Conservation (phyloP, 2,113 vertebrate species). For the Helogale parvula region DNA sequence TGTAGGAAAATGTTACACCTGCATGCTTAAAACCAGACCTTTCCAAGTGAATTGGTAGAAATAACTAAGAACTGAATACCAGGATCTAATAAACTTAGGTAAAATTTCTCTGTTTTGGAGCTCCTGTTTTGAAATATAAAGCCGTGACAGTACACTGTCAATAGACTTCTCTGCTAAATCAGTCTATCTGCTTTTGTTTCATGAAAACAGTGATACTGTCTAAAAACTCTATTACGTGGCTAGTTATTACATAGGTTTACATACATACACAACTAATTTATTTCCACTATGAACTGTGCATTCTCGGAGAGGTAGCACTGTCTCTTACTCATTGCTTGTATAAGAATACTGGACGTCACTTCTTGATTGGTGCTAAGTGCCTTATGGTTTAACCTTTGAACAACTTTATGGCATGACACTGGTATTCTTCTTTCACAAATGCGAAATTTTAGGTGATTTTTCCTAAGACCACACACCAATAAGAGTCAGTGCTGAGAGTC, state of each 20-base stretch:
- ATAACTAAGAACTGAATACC: conserved; percentile 1
- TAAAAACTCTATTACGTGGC: background rate
- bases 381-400: background rate
- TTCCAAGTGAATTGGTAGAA: background rate
- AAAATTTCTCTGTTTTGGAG: background rate
- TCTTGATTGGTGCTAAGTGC: background rate
- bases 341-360: background rate
- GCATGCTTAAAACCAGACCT: background rate
- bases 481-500: background rate
- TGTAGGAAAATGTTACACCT: background rate
- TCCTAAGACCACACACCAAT: background rate
- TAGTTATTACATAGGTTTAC: background rate
- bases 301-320: background rate
- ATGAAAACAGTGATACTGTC: background rate
- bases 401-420: background rate
- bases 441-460: conserved; percentile 7
- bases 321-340: background rate
- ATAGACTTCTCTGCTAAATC: background rate
- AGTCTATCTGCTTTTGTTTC: background rate
- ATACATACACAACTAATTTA: background rate
- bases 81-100: background rate
- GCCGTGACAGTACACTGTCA: background rate
- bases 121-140: conserved; percentile 11
- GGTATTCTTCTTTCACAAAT: background rate
- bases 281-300: background rate